Conservation (phyloP, 2,113 vertebrate species). For the Rhinolophus ferrumequinum region DNA sequence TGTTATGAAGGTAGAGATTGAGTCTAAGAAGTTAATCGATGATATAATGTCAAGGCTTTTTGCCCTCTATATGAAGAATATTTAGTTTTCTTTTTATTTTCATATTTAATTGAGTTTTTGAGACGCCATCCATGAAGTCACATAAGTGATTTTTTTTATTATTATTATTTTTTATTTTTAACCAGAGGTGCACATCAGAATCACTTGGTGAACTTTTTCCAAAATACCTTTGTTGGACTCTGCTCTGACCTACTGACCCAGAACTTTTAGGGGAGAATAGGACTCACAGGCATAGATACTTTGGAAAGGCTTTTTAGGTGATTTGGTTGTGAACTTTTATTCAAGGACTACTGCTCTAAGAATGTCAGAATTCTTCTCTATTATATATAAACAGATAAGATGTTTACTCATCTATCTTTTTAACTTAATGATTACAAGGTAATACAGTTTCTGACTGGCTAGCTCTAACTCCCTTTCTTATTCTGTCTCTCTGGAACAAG, state of each 20-base stretch:
- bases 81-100: constrained; percentile 52
- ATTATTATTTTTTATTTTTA: constrained; percentile 35
- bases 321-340: not conserved
- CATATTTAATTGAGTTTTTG: constrained; percentile 26
- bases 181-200: not conserved
- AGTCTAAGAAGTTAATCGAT: constrained; percentile 10
- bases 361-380: constrained; percentile 35
- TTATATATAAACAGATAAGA: not conserved
- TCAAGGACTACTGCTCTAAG: not conserved
- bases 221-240: not conserved
- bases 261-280: not conserved
- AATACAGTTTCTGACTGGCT: not conserved
- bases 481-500: not conserved
- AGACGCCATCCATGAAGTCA: not conserved
- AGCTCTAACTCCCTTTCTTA: not conserved
- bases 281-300: not conserved
- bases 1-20: constrained; percentile 18
- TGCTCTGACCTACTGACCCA: not conserved
- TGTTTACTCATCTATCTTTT: not conserved
- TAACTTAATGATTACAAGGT: not conserved
- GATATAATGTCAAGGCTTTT: not conserved
- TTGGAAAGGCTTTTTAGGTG: constrained; percentile 7
- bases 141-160: not conserved
- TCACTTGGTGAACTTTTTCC: not conserved
- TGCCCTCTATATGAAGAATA: not conserved